Evolutionary conservation across 2,888 invertebrate species (phyloP), one percentile per base, ranked within the genome.

Genomic region (Drosophila mimica): DNA sequence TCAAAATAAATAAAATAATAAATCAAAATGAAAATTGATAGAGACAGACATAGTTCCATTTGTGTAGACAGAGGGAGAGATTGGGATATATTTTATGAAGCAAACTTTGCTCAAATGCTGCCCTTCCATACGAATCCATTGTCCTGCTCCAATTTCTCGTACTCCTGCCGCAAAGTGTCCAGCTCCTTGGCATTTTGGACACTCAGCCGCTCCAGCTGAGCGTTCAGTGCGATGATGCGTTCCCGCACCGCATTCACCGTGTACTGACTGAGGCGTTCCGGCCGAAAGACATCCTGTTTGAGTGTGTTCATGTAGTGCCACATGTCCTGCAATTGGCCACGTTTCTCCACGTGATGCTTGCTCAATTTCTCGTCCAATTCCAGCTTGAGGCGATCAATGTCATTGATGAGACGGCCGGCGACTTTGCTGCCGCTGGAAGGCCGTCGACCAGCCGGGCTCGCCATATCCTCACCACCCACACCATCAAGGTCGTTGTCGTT

Each of bases 251-350:
- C 84, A 60, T 82, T 85, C 25, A 92, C 69, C 5, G 91, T 77
- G 33, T 77, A 91, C 28, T 82, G 77, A 28, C 86, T 79, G n/a
- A 93, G 86, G 2, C 91, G 89, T 38, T 91, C 88, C 5, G 89
- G 83, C 31, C 71, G 76, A 15, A 77, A 77, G 15, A 92, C 88
- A 73, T 92, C 91, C 33, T 91, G 83, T 20, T 90, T 90, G 3
- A 93, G 88, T 38, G 89, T 74, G 57, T 83, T 79, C 58, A 93
- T 81, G 70, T 84, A 85, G 30, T 88, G 78, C 86, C 91, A 91
- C 86, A 93, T 89, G 31, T 92, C 91, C 78, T 91, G 85, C n/a
- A 92, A 77, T 46, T 91, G 91, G 43, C 79, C 81, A 63, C 82
- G 85, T 17, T 87, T 80, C 17, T 77, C 72, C 6, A 61, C 71